These are phyloP conservation scores for Monopterus albus DNA, from an alignment of 2,113 vertebrate species.

Conservation along the genomic window DNA sequence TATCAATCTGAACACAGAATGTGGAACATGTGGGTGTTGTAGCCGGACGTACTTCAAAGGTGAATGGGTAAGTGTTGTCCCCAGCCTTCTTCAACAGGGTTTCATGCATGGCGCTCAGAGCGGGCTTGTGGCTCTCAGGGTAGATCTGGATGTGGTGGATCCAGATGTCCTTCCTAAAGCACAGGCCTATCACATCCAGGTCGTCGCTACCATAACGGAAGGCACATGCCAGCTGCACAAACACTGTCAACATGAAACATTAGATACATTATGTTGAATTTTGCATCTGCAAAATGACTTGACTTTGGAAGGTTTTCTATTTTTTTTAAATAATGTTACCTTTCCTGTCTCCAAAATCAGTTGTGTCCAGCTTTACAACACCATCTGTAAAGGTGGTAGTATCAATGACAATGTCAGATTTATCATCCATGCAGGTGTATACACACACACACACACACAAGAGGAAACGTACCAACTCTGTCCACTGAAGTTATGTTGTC, in stretches of 20 bases:
- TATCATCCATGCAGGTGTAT: neutral
- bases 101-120: slow-evolving; percentile 73
- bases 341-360: slow-evolving; percentile 77
- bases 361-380: slow-evolving; percentile 75
- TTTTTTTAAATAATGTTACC: slow-evolving; percentile 55
- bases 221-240: slow-evolving; percentile 80
- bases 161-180: slow-evolving; percentile 86
- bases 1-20: neutral
- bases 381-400: slow-evolving; percentile 68
- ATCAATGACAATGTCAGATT: neutral
- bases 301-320: neutral
- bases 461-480: slow-evolving; percentile 67
- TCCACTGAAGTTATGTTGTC: slow-evolving; percentile 74
- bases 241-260: slow-evolving; percentile 63
- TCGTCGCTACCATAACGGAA: slow-evolving; percentile 84
- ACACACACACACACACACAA: neutral
- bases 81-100: slow-evolving; percentile 82
- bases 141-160: slow-evolving; percentile 69
- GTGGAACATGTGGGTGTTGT: neutral
- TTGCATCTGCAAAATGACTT: too few relatives aligned
- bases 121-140: slow-evolving; percentile 71
- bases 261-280: neutral
- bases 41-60: slow-evolving; percentile 67
- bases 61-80: slow-evolving; percentile 74
- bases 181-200: slow-evolving; percentile 83